phyloP scores from a whole-genome alignment of 1,140 invertebrate species.

The Planococcus citri region DNA sequence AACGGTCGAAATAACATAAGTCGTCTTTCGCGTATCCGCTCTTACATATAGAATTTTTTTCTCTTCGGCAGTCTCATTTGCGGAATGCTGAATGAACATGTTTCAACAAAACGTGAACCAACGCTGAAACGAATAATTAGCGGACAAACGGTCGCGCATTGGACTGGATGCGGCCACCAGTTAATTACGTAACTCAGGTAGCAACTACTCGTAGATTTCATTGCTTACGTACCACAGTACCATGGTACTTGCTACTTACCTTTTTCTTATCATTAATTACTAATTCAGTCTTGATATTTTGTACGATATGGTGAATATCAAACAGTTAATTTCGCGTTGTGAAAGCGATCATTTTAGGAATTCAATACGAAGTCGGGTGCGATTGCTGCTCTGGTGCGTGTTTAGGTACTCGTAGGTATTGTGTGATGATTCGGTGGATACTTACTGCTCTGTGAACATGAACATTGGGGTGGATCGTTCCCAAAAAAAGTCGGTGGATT shows the following conservation, averaged over 20 bases:
- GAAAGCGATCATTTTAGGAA: neutral
- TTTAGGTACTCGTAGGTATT: no score
- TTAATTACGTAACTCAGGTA: neutral
- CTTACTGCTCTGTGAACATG: no score
- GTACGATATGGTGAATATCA: neutral
- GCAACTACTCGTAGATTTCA: neutral
- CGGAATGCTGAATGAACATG: neutral
- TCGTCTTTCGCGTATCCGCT: neutral
- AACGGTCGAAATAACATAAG: neutral
- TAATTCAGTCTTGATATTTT: constrained; percentile 4
- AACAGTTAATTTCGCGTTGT: neutral
- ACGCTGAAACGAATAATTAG: constrained; percentile 1
- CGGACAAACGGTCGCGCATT: neutral
- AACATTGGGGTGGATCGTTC: no score
- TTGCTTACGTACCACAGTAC: neutral
- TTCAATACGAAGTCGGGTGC: neutral
- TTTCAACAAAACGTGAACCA: neutral
- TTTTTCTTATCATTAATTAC: neutral
- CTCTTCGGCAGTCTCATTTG: neutral
- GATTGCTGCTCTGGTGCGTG: no score
- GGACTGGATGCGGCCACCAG: neutral
- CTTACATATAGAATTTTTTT: neutral
- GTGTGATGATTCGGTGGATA: no score
- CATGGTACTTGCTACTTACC: no score
- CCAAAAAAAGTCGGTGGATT: no score